Percentiles rank a stretch among this genome's conserved stretches.
Evolutionary conservation across 2,888 invertebrate species (phyloP).

Genomic region (Stenurella melanura): DNA sequence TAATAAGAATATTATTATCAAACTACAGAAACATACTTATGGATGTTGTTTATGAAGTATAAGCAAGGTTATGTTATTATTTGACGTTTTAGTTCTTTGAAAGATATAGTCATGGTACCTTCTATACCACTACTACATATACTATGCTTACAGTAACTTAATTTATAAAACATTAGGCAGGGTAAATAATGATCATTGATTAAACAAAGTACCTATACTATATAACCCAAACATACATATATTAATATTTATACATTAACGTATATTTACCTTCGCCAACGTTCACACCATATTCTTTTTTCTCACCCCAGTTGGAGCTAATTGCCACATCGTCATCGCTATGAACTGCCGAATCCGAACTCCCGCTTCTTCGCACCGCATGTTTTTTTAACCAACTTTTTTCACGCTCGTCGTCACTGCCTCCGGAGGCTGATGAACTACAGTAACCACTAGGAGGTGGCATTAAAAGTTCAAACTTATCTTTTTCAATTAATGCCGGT

Average conservation of each 20-base stretch:
- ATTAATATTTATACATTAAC: too few relatives aligned
- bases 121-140: too few relatives aligned
- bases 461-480: conserved; percentile 58
- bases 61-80: too few relatives aligned
- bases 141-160: too few relatives aligned
- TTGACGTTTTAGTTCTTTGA: too few relatives aligned
- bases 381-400: conserved; percentile 57
- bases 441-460: conserved; percentile 71
- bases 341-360: conserved; percentile 75
- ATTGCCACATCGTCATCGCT: conserved; percentile 73
- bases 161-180: too few relatives aligned
- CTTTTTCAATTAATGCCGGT: conserved; percentile 28
- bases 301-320: conserved; percentile 59
- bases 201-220: not conserved
- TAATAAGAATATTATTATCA: too few relatives aligned
- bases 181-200: not conserved
- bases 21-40: too few relatives aligned
- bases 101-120: too few relatives aligned
- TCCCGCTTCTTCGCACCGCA: conserved; percentile 72
- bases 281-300: conserved; percentile 50
- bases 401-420: conserved; percentile 70
- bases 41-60: too few relatives aligned
- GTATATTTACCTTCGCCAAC: conserved; percentile 47
- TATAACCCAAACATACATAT: too few relatives aligned
- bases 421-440: conserved; percentile 68